Conservation (phyloP, 2,797 vertebrate species). For the Anableps anableps region DNA sequence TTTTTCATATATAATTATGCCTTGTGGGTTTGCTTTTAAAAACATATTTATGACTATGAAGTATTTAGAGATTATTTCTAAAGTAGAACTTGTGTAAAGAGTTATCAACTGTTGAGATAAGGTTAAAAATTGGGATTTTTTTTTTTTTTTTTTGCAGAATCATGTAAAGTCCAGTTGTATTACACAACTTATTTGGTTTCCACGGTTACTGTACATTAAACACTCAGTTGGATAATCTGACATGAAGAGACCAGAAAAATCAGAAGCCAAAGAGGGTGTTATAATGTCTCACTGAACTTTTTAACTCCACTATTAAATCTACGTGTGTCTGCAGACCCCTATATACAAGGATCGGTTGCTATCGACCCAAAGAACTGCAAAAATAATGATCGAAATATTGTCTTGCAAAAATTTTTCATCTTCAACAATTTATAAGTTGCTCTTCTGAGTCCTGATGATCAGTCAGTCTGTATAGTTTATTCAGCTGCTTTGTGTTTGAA, state of each 20-base stretch:
- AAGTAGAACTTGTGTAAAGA: background rate
- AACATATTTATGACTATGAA: background rate
- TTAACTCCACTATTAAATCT: background rate
- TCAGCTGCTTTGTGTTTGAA: conserved; percentile 28
- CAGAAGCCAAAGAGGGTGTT: background rate
- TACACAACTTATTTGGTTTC: background rate
- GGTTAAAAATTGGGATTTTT: background rate
- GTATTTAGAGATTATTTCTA: background rate
- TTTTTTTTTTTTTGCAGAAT: background rate
- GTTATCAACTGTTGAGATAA: background rate
- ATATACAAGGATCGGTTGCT: background rate
- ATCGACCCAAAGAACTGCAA: background rate
- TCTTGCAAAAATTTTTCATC: background rate
- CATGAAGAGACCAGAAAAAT: background rate
- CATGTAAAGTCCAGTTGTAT: background rate
- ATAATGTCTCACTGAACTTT: background rate
- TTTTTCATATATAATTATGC: background rate
- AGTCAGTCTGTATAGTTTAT: background rate
- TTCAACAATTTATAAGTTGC: background rate
- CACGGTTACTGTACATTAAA: background rate
- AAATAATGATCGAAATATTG: background rate
- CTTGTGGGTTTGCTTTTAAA: background rate
- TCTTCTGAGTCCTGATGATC: background rate
- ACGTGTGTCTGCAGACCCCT: background rate
- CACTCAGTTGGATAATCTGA: background rate